These are phyloP conservation scores for Solenodon paradoxus DNA, from an alignment of 2,113 vertebrate genomes.

Conservation along the genomic window DNA sequence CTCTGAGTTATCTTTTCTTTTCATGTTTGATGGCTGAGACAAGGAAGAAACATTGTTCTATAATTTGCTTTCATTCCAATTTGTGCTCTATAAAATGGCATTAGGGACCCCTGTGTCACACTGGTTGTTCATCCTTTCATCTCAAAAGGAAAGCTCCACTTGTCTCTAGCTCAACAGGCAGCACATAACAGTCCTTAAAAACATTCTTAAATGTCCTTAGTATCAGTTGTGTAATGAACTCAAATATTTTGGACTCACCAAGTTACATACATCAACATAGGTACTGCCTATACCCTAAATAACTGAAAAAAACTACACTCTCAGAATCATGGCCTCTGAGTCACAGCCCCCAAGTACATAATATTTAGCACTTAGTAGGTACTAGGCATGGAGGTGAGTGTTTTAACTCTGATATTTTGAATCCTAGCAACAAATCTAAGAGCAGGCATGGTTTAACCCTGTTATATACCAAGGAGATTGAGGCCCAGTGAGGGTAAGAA, in stretches of 20 bases:
- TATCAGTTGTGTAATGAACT: background rate
- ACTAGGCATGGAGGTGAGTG: background rate
- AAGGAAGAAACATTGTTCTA: background rate
- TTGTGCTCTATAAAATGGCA: background rate
- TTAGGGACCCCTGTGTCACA: background rate
- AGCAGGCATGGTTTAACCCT: background rate
- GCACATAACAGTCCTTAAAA: background rate
- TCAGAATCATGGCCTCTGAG: background rate
- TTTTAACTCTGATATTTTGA: background rate
- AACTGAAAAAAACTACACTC: background rate
- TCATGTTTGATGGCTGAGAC: background rate
- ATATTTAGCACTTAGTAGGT: background rate
- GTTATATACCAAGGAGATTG: background rate
- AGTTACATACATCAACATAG: background rate
- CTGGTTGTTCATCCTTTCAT: background rate
- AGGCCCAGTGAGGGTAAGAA: background rate
- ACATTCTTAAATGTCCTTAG: background rate
- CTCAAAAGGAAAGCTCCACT: background rate
- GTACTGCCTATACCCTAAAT: background rate
- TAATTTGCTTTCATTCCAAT: background rate
- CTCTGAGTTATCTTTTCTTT: background rate
- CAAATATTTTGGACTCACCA: background rate
- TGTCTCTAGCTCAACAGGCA: background rate
- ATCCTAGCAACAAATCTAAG: background rate
- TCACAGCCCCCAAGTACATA: background rate